Evolutionary conservation across 2,888 invertebrate genomes (phyloP), one percentile per base, ranked within the genome.

Genomic region (Lithodes maja): DNA sequence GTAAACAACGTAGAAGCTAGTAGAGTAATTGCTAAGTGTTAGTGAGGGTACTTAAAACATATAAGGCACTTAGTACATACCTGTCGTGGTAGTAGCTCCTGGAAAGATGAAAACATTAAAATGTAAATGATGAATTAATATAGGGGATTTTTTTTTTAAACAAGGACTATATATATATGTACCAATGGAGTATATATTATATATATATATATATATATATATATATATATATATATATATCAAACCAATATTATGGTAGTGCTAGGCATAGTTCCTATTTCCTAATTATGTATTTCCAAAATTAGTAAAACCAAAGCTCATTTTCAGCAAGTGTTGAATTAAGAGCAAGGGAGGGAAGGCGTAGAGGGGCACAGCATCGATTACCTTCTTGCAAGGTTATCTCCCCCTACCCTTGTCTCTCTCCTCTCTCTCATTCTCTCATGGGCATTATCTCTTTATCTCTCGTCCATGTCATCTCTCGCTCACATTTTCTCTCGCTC

Each of bases 361-460:
- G 17, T n/a, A 17, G 71, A n/a, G 71, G 17, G 71, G 71, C n/a
- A n/a, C 3, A 71, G 17, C 3, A 71, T 71, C 71, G 71, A 71
- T 71, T 12, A 17, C 5, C 71, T 71, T 17, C 71, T 71, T 71
- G 71, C 71, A 71, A 71, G 71, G 71, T 71, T 71, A 71, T n/a
- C 71, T 71, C 71, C 71, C 71, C 71, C 71, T 71, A 12, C 71
- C 71, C 17, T 71, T 17, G 15, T 71, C 71, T 17, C 71, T 71
- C 71, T n/a, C 17, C 71, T 71, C n/a, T 71, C 3, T 71, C 17
- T 12, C 71, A 5, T 17, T 71, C 71, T 71, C 17, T 12, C 71
- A 5, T 17, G 12, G n/a, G 71, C 71, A 71, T 71, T 71, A 71
- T n/a, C 71, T 71, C 71, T 71, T 71, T 71, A 71, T n/a, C 71